Percentiles rank a stretch among this genome's conserved stretches.
Evolutionary conservation across 2,797 vertebrate genomes (phyloP).

Genomic region (Protosalanx chinensis): DNA sequence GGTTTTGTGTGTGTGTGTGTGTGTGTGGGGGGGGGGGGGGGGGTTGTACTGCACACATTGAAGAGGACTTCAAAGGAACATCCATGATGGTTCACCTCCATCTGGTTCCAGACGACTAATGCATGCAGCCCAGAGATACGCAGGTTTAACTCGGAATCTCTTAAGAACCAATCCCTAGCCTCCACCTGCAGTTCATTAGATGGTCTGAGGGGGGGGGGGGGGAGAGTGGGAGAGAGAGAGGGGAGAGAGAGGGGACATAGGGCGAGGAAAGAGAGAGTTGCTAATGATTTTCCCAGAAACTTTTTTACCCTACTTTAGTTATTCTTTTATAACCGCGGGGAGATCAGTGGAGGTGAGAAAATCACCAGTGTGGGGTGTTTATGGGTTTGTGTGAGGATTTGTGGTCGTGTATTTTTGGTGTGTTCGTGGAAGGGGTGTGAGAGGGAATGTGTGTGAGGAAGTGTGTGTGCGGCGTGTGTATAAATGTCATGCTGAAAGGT

Average conservation of each 20-base stretch:
- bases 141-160: slow-evolving; percentile 1
- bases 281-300: not conserved
- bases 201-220: not conserved
- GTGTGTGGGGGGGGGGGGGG: too few species aligned
- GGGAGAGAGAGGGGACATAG: not conserved
- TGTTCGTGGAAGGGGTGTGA: too few species aligned
- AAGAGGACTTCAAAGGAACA: slow-evolving; percentile 59
- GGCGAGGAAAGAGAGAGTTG: not conserved
- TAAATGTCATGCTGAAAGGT: slow-evolving; percentile 2
- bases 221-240: not conserved
- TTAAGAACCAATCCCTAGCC: not conserved
- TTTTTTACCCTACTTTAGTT: not conserved
- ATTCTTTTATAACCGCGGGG: not conserved
- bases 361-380: not conserved
- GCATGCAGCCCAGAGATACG: slow-evolving; percentile 44
- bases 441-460: too few species aligned
- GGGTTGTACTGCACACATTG: too few species aligned
- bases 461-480: slow-evolving; percentile 1
- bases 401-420: not conserved
- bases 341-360: not conserved
- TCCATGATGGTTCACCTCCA: slow-evolving; percentile 29
- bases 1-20: too few species aligned
- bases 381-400: slow-evolving; percentile 11
- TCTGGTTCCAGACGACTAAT: slow-evolving; percentile 48
- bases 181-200: not conserved